phyloP scores from a whole-genome alignment of 1,140 invertebrate genomes.

The Melanaphis sacchari region DNA sequence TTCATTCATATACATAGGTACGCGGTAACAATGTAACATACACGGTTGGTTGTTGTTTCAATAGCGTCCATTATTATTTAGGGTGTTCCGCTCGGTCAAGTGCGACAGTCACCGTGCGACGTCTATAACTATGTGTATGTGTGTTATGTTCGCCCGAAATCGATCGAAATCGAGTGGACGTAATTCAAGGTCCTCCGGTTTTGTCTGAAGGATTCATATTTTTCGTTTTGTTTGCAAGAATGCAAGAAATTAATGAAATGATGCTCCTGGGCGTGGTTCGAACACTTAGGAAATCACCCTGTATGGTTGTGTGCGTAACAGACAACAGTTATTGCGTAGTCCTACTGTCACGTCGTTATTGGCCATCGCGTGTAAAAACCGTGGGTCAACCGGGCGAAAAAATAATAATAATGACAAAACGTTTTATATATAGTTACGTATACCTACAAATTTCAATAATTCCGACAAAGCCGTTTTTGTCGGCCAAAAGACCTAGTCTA shows the following conservation, averaged over 20 bases:
- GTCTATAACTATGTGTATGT: not conserved
- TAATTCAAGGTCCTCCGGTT: not conserved
- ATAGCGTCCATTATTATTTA: not conserved
- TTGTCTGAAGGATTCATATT: not conserved
- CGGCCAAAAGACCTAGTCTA: not conserved
- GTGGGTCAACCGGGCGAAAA: not conserved
- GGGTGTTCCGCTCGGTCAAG: conserved; percentile 47
- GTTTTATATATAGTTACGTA: not conserved
- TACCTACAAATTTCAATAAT: not conserved
- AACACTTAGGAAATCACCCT: not conserved
- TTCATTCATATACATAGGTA: not conserved
- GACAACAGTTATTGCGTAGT: not conserved
- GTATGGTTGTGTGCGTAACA: no score
- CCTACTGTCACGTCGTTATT: not conserved
- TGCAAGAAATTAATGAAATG: not conserved
- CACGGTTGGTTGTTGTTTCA: not conserved
- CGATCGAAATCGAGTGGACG: not conserved
- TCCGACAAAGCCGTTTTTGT: not conserved
- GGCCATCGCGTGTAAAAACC: not conserved
- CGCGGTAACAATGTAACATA: not conserved
- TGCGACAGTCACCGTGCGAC: conserved; percentile 32
- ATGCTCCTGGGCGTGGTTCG: not conserved
- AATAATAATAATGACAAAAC: not conserved
- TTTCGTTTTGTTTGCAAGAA: not conserved
- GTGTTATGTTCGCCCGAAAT: not conserved